A percentile compares a stretch with the other conserved stretches of the same genome.
Evolutionary conservation across 2,113 vertebrate species (phyloP).

Genomic region (Egretta garzetta): DNA sequence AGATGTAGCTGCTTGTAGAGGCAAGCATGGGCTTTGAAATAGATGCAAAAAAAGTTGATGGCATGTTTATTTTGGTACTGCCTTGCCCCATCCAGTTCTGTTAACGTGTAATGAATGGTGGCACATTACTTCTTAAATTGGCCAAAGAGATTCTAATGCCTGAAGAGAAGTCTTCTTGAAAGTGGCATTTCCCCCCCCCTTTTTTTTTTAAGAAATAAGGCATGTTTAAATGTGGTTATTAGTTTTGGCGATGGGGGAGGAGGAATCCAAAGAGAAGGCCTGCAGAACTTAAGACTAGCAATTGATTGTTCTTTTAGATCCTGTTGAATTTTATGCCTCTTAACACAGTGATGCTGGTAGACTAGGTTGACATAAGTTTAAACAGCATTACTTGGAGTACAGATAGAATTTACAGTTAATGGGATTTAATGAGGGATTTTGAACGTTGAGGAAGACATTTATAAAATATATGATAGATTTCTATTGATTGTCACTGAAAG

Average conservation of each 20-base stretch:
- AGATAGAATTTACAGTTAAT: neutral
- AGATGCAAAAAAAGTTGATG: neutral
- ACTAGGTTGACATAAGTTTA: neutral
- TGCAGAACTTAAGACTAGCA: neutral
- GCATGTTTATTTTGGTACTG: neutral
- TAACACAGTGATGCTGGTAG: neutral
- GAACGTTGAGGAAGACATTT: neutral
- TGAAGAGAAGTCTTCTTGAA: neutral
- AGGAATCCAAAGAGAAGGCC: neutral
- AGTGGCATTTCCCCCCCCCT: rapidly evolving
- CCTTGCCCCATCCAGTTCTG: neutral
- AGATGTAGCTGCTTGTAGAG: neutral
- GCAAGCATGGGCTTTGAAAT: neutral
- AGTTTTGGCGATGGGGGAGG: neutral
- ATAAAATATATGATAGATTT: neutral
- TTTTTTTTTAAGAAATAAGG: neutral
- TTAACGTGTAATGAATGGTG: rapidly evolving
- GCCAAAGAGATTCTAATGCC: neutral
- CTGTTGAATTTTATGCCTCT: neutral
- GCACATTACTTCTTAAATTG: neutral
- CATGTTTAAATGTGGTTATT: neutral
- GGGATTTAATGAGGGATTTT: neutral
- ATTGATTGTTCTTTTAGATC: neutral
- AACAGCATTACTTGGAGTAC: neutral
- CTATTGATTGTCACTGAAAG: neutral